Evolutionary conservation across 2,797 vertebrate species (phyloP).

Genomic region (Gymnoscopelus microlampas): DNA sequence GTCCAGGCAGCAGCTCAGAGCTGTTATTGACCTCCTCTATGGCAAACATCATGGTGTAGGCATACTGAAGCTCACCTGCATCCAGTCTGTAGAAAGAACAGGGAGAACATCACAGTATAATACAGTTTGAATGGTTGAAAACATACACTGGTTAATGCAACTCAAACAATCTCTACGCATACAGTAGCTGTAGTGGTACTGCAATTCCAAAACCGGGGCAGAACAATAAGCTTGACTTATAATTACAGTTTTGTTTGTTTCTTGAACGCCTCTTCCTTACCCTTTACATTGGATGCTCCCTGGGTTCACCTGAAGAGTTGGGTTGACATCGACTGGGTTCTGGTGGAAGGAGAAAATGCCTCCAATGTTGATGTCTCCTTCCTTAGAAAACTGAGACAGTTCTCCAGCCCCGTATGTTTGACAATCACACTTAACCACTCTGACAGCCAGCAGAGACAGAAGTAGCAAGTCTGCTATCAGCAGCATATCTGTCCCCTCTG

Average conservation of each 20-base stretch:
- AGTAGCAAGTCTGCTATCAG: conserved; percentile 60
- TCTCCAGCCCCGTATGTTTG: conserved; percentile 75
- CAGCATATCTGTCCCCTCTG: conserved; percentile 62
- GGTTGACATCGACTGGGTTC: conserved; percentile 71
- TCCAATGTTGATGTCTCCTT: conserved; percentile 81
- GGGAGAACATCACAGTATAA: not conserved
- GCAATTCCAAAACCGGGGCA: not conserved
- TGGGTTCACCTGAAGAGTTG: conserved; percentile 67
- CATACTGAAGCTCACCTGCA: conserved; percentile 81
- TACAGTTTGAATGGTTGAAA: not conserved
- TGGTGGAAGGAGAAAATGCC: conserved; percentile 85
- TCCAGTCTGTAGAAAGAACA: conserved; percentile 68
- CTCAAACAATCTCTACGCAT: not conserved
- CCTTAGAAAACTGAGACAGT: conserved; percentile 77
- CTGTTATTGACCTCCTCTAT: conserved; percentile 84
- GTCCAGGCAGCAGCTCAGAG: conserved; percentile 73
- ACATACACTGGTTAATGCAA: not conserved
- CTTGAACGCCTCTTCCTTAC: conserved; percentile 60
- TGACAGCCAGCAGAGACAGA: conserved; percentile 55
- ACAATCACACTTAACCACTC: conserved; percentile 64
- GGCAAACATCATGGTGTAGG: conserved; percentile 83
- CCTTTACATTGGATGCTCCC: conserved; percentile 77
- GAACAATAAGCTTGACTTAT: conserved; percentile 1
- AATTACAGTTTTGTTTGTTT: not conserved
- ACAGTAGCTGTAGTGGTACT: too few relatives aligned